Base-by-base conservation (phyloP, 2,113 vertebrate species). In the Synodontis membranacea region DNA sequence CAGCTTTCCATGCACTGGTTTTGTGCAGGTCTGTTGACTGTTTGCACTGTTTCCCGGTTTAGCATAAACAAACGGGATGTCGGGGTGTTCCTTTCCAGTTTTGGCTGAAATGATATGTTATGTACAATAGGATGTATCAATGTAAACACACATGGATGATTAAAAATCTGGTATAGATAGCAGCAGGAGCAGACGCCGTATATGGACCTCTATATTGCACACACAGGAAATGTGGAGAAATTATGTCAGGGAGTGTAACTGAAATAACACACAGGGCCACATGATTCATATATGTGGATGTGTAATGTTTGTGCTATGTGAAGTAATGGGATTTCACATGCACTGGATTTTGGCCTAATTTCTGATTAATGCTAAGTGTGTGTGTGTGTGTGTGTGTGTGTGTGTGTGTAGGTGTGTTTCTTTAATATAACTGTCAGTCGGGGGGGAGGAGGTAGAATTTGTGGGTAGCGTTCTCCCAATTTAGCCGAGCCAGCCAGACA, bases 171-270 rank as follows among this genome's bases (percentile, higher is more conserved):
- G n/a, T 87, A 84, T 80, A 87, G 62, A 80, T 84, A 84, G 86
- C 62, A 60, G 58, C 60, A 80, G 28, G 76, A 74, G 25, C 46
- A 72, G 80, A 83, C 34, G 62, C 64, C 80, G 81, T 84, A 87
- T 66, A 88, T 82, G 82, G 89, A 76, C 81, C 80, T 82, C 42
- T 83, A 50, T 82, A 85, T 68, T 76, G 31, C 82, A 68, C 80
- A 19, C 42, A 83, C 44, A 66, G 52, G 52, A 62, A 86, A 60
- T 81, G 62, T 86, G 37, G 21, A 60, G 54, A 85, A 84, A 87
- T 68, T 31, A 85, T 84, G 56, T 85, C 80, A 60, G 78, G 52
- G 85, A 76, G 83, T 37, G 58, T 79, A 83, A 83, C 31, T 23
- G 81, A 60, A 85, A 86, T 84, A 86, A 88, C 80, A 81, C 74